Percentiles rank a stretch among this genome's conserved stretches.
Evolutionary conservation across 2,797 vertebrate genomes (phyloP).

Genomic region (Notamacropus eugenii): DNA sequence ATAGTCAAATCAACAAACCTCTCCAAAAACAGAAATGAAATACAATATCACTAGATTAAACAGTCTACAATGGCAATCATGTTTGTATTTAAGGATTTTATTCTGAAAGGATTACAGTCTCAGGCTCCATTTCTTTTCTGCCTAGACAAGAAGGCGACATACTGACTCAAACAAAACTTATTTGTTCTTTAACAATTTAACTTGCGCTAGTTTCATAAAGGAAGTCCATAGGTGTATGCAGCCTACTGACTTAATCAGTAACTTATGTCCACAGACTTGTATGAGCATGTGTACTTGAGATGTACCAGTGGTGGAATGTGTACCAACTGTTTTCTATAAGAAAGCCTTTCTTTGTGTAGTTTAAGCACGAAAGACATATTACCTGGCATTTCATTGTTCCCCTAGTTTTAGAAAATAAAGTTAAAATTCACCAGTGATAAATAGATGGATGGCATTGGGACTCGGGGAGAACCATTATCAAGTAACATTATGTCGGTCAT

Average conservation of each 20-base stretch:
- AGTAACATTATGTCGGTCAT: background rate
- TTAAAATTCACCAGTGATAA: constrained; percentile 20
- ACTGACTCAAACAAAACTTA: constrained; percentile 92
- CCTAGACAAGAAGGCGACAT: constrained; percentile 94
- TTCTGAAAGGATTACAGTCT: constrained; percentile 93
- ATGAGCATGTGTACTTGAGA: constrained; percentile 79
- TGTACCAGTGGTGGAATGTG: constrained; percentile 58
- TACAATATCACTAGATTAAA: constrained; percentile 91
- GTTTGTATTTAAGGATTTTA: constrained; percentile 96
- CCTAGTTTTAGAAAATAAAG: background rate
- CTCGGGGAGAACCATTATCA: background rate
- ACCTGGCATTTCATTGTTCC: background rate
- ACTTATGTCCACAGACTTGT: constrained; percentile 79
- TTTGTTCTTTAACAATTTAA: constrained; percentile 90
- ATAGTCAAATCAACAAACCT: constrained; percentile 85
- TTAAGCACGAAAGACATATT: background rate
- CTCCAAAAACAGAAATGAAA: constrained; percentile 89
- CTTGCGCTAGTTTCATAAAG: constrained; percentile 84
- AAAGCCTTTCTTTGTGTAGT: constrained; percentile 66
- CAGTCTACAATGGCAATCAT: constrained; percentile 90
- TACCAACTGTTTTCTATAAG: constrained; percentile 71
- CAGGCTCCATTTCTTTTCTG: constrained; percentile 87
- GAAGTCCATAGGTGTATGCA: constrained; percentile 82
- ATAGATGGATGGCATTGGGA: background rate
- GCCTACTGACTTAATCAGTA: constrained; percentile 82